Evolutionary conservation across 2,888 invertebrate genomes (phyloP), one percentile per base, ranked within the genome.

Genomic region (Tetheella fluctuosa): DNA sequence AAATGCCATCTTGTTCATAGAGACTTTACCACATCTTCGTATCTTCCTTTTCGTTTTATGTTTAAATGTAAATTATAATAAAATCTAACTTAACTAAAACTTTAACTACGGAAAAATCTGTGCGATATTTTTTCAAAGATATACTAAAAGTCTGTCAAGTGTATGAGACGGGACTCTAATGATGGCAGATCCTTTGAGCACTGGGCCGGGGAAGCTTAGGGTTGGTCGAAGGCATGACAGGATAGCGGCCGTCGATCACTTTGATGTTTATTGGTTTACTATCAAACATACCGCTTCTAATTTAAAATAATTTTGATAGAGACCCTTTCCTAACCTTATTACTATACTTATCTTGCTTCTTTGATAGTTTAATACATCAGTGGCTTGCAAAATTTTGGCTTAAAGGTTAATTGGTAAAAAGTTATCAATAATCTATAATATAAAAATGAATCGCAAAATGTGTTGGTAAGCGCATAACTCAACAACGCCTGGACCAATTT

Each of bases 181-280:
- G 88, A 88, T 76, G 73, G 68, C 69, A 64, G 65, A 76, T 76
- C 84, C 86, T 89, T 88, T 89, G 88, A 85, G 85, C 81, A 78
- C 63, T 80, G 79, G 73, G 75, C 80, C 80, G 85, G 75, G 78
- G 82, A 79, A 79, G 80, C 83, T 66, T 58, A 67, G 62, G 54
- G 56, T 42, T 52, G 42, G 48, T 48, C n/a, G 48, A 48, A 48
- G 48, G 7, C 48, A 48, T 2, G 20, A 10, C 20, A 10, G 48
- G 48, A 2, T 8, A 48, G 48, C 48, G 42, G 17, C 6, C 3
- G 37, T 2, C n/a, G n/a, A n/a, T n/a, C 17, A 17, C 48, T 42
- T 42, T 42, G 42, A 42, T 17, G n/a, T 42, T n/a, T 37, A 37
- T 37, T 37, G 37, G 15, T 15, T 37, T 15, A 15, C 42, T 6